A percentile compares a stretch with the other conserved stretches of the same genome.
Conservation (phyloP, 2,888 invertebrate species). For the Meiosimyza decipiens region DNA sequence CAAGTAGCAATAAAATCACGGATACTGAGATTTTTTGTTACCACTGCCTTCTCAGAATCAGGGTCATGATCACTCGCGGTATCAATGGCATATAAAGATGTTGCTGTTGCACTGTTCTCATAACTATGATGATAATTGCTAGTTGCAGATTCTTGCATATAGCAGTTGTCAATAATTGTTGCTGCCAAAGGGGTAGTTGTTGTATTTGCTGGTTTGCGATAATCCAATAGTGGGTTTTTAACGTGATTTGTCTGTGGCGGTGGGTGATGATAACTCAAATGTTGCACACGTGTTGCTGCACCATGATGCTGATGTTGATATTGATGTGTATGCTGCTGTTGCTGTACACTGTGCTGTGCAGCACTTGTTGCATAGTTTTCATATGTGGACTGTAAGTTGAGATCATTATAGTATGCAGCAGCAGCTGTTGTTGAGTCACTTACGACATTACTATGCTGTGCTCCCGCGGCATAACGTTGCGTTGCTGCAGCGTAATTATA, state of each 20-base stretch:
- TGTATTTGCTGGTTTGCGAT: constrained; percentile 49
- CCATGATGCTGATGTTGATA: constrained; percentile 38
- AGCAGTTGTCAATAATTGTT: constrained; percentile 2
- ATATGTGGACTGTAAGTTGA: constrained; percentile 48
- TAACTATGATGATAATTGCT: constrained; percentile 35
- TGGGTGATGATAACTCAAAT: neutral
- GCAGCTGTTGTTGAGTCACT: constrained; percentile 5
- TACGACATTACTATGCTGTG: constrained; percentile 27
- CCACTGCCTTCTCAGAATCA: constrained; percentile 1
- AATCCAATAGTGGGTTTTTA: constrained; percentile 50
- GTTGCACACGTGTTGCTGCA: constrained; percentile 32
- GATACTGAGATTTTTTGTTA: constrained; percentile 59
- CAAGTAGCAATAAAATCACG: constrained; percentile 65
- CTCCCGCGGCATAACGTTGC: constrained; percentile 36
- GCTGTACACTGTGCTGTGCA: constrained; percentile 31
- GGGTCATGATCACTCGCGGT: neutral
- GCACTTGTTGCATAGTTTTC: constrained; percentile 48
- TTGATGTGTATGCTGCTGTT: constrained; percentile 27
- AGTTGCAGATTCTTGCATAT: constrained; percentile 16
- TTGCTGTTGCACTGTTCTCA: neutral
- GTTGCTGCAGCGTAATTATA: constrained; percentile 41
- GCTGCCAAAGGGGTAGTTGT: neutral
- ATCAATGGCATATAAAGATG: constrained; percentile 12
- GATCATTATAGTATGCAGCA: constrained; percentile 54
- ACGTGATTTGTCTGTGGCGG: constrained; percentile 7